Percentiles rank a stretch among this genome's conserved stretches.
These are phyloP conservation scores for Sebastes iracundus DNA, from an alignment of 2,797 vertebrate genomes.

Conservation along the genomic window DNA sequence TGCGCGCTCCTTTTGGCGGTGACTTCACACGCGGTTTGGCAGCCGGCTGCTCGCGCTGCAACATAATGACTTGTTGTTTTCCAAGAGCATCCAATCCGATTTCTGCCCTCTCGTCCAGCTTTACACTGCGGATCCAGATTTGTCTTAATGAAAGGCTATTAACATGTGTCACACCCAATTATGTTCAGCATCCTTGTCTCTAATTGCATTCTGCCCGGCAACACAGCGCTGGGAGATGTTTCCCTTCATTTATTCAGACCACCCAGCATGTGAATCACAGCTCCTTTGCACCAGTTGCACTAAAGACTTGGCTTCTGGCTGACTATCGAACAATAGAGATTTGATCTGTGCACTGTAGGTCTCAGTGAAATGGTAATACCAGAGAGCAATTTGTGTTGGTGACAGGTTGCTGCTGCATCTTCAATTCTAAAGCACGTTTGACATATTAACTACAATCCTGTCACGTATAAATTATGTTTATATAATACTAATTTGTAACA, in stretches of 20 bases:
- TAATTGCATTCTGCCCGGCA: conserved; percentile 73
- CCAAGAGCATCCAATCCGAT: conserved; percentile 50
- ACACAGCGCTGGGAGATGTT: conserved; percentile 56
- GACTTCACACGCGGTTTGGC: conserved; percentile 50
- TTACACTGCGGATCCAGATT: conserved; percentile 50
- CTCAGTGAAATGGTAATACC: not conserved
- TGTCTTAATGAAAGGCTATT: conserved; percentile 76
- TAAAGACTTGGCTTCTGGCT: not conserved
- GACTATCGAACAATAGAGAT: not conserved
- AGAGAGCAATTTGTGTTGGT: not conserved
- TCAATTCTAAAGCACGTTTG: not conserved
- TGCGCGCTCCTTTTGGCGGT: conserved; percentile 19
- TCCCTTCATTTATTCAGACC: conserved; percentile 38
- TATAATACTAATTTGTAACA: not conserved
- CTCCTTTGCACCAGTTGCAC: not conserved
- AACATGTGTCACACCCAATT: conserved; percentile 77
- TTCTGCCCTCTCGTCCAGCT: conserved; percentile 50
- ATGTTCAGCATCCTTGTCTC: conserved; percentile 70
- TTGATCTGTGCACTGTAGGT: not conserved
- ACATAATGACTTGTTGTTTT: conserved; percentile 62
- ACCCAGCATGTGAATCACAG: conserved; percentile 1
- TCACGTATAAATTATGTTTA: not conserved
- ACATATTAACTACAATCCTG: not conserved
- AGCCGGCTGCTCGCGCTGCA: conserved; percentile 17
- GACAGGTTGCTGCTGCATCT: not conserved